A percentile compares a stretch with the other conserved stretches of the same genome.
These are phyloP conservation scores for Aphelocoma californica DNA, from an alignment of 2,797 vertebrate genomes.

Conservation along the genomic window DNA sequence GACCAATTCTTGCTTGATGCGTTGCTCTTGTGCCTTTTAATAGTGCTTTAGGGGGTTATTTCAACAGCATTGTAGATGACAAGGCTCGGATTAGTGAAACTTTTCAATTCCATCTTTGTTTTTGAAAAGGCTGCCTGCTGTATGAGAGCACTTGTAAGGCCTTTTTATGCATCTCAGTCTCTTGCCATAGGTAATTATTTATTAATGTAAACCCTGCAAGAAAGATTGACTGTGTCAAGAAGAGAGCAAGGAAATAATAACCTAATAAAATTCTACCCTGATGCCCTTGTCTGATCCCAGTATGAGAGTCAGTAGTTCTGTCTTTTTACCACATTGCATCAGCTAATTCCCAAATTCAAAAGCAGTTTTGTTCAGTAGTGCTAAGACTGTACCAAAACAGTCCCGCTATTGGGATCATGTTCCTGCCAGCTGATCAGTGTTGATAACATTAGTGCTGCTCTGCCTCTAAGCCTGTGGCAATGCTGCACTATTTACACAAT, in stretches of 20 bases:
- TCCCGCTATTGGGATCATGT: background rate
- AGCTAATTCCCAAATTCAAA: constrained; percentile 40
- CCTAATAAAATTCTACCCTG: constrained; percentile 5
- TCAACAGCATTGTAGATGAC: constrained; percentile 12
- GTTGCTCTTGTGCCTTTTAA: constrained; percentile 31
- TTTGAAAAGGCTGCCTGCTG: constrained; percentile 51
- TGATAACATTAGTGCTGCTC: constrained; percentile 39
- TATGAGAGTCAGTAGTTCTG: background rate
- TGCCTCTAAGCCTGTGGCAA: background rate
- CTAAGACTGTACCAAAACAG: constrained; percentile 34
- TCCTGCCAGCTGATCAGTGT: constrained; percentile 46
- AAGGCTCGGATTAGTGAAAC: background rate
- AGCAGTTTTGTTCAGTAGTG: constrained; percentile 23
- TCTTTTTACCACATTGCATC: background rate
- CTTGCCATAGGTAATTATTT: constrained; percentile 53
- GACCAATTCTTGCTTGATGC: constrained; percentile 4
- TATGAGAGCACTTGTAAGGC: background rate
- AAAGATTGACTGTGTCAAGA: constrained; percentile 48
- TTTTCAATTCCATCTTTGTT: constrained; percentile 37
- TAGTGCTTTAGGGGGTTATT: constrained; percentile 26
- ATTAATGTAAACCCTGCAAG: constrained; percentile 50
- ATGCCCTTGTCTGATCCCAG: constrained; percentile 1
- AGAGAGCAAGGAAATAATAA: constrained; percentile 54
- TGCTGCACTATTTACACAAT: constrained; percentile 50
- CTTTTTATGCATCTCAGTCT: constrained; percentile 36